phyloP scores from a whole-genome alignment of 2,888 invertebrate genomes.

The Agelastica alni region DNA sequence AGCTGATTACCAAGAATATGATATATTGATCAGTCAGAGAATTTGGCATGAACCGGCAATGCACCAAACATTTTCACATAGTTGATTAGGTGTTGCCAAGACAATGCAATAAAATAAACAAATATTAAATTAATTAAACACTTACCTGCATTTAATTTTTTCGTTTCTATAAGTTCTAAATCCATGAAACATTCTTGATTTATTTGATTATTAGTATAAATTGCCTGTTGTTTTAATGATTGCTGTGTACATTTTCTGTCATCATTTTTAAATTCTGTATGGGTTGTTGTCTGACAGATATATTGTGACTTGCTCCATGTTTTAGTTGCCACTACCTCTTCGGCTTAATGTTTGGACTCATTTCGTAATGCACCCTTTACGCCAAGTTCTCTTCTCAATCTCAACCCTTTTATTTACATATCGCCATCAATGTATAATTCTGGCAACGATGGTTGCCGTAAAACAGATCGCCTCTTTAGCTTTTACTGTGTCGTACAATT shows the following conservation, averaged over 20 bases:
- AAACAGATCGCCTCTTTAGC: conserved; percentile 2
- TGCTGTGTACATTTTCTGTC: conserved; percentile 11
- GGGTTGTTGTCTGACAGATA: conserved; percentile 4
- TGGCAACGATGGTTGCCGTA: not conserved
- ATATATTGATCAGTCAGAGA: conserved; percentile 30
- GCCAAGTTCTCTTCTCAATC: conserved; percentile 1
- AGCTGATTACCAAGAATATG: no score
- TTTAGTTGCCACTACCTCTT: conserved; percentile 18
- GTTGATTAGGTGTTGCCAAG: conserved; percentile 4
- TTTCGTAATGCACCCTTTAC: not conserved
- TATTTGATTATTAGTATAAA: conserved; percentile 2
- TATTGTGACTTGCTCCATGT: conserved; percentile 11
- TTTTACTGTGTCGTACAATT: no score
- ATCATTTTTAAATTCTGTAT: conserved; percentile 13
- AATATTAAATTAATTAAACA: not conserved
- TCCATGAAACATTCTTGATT: conserved; percentile 27
- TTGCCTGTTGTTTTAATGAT: conserved; percentile 7
- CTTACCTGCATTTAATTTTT: conserved; percentile 27
- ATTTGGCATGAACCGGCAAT: conserved; percentile 27
- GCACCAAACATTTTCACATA: conserved; percentile 17
- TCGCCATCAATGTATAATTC: conserved; percentile 5
- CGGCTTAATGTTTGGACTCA: conserved; percentile 1
- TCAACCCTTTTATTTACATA: not conserved
- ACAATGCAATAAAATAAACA: conserved; percentile 6
- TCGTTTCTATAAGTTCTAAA: conserved; percentile 23